A percentile compares a stretch with the other conserved stretches of the same genome.
Conservation (phyloP, 2,797 vertebrate species). For the Odontamblyopus rebecca region DNA sequence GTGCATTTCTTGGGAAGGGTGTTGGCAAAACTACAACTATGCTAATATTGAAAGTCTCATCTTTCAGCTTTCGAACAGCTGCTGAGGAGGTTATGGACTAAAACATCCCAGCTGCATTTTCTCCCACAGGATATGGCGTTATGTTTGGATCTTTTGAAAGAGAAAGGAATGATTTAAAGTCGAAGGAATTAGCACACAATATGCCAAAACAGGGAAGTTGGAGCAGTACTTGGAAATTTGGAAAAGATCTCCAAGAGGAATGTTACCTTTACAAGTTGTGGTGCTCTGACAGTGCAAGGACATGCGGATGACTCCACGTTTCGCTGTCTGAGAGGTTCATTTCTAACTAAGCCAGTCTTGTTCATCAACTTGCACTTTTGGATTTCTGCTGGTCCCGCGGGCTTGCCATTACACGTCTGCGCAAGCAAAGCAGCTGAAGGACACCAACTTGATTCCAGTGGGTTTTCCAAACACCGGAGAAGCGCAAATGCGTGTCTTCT, state of each 20-base stretch:
- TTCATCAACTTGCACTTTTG: conserved; percentile 45
- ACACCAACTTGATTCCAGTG: conserved; percentile 15
- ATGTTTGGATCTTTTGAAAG: conserved; percentile 9
- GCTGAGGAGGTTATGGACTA: conserved; percentile 56
- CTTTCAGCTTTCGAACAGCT: conserved; percentile 72
- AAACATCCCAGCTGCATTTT: conserved; percentile 52
- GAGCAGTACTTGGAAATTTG: not conserved
- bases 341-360: conserved; percentile 32
- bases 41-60: conserved; percentile 61
- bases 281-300: conserved; percentile 34
- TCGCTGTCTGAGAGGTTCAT: conserved; percentile 51
- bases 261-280: conserved; percentile 29
- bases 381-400: conserved; percentile 23
- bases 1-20: conserved; percentile 50
- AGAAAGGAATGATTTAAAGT: not conserved
- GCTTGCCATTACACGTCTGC: conserved; percentile 32
- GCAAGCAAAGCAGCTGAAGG: conserved; percentile 17
- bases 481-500: conserved; percentile 13
- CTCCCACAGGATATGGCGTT: conserved; percentile 27
- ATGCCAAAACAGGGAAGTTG: not conserved
- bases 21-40: conserved; percentile 62
- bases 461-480: conserved; percentile 5
- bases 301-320: conserved; percentile 44
- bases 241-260: conserved; percentile 18
- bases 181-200: not conserved